These are phyloP conservation scores for Drosophila orosa DNA, from an alignment of 1,140 invertebrate species.

Conservation along the genomic window DNA sequence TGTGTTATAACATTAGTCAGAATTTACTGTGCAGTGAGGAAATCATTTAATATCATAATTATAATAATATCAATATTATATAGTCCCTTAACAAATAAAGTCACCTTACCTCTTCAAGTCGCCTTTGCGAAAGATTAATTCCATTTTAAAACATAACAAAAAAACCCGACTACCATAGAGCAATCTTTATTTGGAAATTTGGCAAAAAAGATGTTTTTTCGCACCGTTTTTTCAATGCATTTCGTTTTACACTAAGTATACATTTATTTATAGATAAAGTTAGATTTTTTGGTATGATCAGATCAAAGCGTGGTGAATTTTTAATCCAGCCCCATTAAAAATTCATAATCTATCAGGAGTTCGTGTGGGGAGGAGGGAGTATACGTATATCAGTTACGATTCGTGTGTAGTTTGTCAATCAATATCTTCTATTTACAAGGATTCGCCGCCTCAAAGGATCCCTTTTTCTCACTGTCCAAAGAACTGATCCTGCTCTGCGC, in stretches of 20 bases:
- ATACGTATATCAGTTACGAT: constrained; percentile 42
- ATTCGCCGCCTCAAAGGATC: not conserved
- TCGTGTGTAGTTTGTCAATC: constrained; percentile 31
- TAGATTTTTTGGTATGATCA: constrained; percentile 37
- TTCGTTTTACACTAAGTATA: constrained; percentile 45
- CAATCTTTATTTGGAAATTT: constrained; percentile 36
- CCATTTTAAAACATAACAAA: not conserved
- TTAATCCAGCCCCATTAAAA: constrained; percentile 84
- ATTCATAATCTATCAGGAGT: constrained; percentile 56
- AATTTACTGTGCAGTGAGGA: no score
- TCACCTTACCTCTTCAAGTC: not conserved
- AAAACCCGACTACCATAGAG: not conserved
- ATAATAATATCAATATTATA: not conserved
- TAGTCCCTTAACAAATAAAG: not conserved
- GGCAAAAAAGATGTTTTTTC: constrained; percentile 31
- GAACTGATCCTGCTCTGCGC: constrained; percentile 61
- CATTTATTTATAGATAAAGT: constrained; percentile 38
- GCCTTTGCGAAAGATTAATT: not conserved
- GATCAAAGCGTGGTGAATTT: constrained; percentile 78
- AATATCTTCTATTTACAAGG: constrained; percentile 62
- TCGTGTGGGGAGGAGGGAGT: constrained; percentile 17
- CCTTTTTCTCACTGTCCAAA: constrained; percentile 43
- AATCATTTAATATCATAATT: no score
- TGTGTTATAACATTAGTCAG: no score
- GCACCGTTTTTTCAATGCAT: constrained; percentile 54